These are phyloP conservation scores for Nibea albiflora DNA, from an alignment of 2,113 vertebrate species.

Conservation along the genomic window DNA sequence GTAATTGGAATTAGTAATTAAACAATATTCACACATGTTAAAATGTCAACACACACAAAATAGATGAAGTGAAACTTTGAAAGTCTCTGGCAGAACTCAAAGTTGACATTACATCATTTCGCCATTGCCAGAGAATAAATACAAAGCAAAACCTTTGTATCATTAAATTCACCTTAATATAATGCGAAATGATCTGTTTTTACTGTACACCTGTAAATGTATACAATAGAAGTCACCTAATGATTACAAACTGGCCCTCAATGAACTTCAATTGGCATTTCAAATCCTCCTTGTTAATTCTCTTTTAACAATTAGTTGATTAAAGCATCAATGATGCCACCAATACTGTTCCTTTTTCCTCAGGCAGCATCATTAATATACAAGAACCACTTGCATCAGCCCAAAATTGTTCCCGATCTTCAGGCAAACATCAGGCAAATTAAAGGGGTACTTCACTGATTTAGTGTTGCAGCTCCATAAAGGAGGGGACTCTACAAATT, in stretches of 20 bases:
- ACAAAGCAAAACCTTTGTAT: background rate
- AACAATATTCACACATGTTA: background rate
- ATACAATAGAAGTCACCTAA: background rate
- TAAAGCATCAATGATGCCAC: background rate
- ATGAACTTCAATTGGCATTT: background rate
- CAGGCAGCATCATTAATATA: background rate
- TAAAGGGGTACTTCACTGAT: slow-evolving; percentile 3
- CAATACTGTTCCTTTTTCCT: background rate
- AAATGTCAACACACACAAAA: background rate
- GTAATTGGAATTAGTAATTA: too few relatives aligned
- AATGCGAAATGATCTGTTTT: background rate
- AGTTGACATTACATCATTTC: background rate
- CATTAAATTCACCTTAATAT: background rate
- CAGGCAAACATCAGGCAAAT: slow-evolving; percentile 2
- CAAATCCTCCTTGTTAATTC: background rate
- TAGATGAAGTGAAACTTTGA: background rate
- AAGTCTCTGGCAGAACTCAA: background rate
- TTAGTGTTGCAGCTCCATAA: background rate
- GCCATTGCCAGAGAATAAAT: background rate
- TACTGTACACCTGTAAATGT: background rate
- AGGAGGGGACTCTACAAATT: background rate
- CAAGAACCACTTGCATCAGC: background rate
- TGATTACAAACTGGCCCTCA: background rate
- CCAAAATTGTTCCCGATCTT: background rate
- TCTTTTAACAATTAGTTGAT: background rate